phyloP scores from a whole-genome alignment of 2,888 invertebrate genomes.

The Helicoverpa assulta region DNA sequence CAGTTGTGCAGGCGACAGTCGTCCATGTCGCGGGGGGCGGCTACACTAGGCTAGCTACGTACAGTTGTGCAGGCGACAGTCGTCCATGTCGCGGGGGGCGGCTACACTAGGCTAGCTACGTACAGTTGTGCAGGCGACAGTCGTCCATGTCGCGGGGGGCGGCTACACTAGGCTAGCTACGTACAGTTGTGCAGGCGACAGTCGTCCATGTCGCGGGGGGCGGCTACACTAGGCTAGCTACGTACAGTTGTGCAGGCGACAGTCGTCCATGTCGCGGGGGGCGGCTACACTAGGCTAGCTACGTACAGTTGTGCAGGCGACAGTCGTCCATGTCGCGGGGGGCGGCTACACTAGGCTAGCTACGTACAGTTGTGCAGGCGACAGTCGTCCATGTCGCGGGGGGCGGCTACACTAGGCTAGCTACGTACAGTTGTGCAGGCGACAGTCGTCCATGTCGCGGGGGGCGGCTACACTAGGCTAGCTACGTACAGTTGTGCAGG shows the following conservation, averaged over 20 bases:
- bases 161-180: too few species aligned
- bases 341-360: too few species aligned
- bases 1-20: constrained; percentile 74
- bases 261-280: background rate
- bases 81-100: constrained; percentile 56
- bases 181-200: too few species aligned
- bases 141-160: constrained; percentile 7
- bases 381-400: background rate
- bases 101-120: constrained; percentile 13
- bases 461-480: background rate
- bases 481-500: background rate
- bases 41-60: background rate
- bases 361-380: too few species aligned
- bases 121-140: too few species aligned
- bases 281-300: constrained; percentile 19
- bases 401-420: too few species aligned
- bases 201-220: too few species aligned
- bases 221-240: too few species aligned
- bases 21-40: constrained; percentile 60
- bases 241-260: too few species aligned
- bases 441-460: background rate
- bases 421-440: background rate
- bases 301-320: constrained; percentile 56
- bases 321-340: too few species aligned
- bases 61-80: constrained; percentile 67